Evolutionary conservation across 30 jellyfish, hydroid and myxozoan genomes (phyloP).

Genomic region (Aurelia aurita): DNA sequence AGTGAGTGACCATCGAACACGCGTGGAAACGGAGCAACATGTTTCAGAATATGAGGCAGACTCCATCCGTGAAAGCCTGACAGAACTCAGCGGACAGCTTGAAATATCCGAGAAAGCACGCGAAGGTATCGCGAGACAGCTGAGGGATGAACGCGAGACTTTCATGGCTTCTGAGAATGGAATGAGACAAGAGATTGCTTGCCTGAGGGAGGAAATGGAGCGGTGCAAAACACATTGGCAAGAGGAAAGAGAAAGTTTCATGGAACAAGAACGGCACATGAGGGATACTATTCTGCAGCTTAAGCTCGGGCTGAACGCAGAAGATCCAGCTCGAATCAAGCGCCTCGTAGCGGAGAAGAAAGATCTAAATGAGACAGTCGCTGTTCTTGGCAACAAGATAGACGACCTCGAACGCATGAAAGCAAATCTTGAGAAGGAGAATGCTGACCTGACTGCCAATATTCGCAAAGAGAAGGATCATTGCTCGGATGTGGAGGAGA

Average conservation of each 20-base stretch:
- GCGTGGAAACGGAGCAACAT: slow-evolving; percentile 19
- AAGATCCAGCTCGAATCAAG: background rate
- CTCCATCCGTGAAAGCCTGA: slow-evolving; percentile 24
- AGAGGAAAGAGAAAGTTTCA: slow-evolving; percentile 53
- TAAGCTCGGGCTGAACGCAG: background rate
- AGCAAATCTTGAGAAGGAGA: slow-evolving; percentile 25
- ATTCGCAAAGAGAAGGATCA: slow-evolving; percentile 39
- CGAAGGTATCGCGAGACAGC: slow-evolving; percentile 25
- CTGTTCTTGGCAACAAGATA: slow-evolving; percentile 23
- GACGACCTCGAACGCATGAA: slow-evolving; percentile 36
- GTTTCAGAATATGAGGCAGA: slow-evolving; percentile 10
- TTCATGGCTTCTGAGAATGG: slow-evolving; percentile 43
- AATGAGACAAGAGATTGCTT: slow-evolving; percentile 41
- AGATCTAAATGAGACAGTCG: slow-evolving; percentile 2
- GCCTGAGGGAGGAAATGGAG: slow-evolving; percentile 33
- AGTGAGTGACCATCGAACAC: slow-evolving; percentile 17
- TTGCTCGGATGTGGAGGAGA: slow-evolving; percentile 54
- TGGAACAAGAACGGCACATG: slow-evolving; percentile 44
- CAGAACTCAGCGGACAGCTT: slow-evolving; percentile 32
- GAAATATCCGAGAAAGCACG: slow-evolving; percentile 36
- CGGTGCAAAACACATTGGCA: slow-evolving; percentile 36
- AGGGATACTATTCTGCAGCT: background rate
- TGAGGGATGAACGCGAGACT: slow-evolving; percentile 56
- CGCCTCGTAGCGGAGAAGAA: slow-evolving; percentile 30
- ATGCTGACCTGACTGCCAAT: slow-evolving; percentile 10